Conservation (phyloP, 1,140 invertebrate genomes). For the Popillia japonica region DNA sequence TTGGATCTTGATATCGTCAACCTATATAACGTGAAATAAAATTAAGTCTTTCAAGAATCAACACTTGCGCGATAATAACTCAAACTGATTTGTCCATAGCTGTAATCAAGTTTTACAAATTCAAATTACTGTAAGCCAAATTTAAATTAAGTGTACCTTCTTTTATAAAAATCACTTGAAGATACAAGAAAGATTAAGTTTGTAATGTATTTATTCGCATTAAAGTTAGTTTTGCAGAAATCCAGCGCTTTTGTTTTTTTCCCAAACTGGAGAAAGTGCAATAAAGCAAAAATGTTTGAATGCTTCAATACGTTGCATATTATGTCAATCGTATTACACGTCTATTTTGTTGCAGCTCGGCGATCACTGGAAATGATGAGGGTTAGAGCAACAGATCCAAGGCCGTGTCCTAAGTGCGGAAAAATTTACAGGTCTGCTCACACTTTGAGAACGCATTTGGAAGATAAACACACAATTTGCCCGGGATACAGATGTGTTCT, state of each 20-base stretch:
- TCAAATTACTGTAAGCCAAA: no score
- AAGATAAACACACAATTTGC: slow-evolving; percentile 92
- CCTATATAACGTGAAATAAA: no score
- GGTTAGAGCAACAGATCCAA: slow-evolving; percentile 87
- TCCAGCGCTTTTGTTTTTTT: neutral
- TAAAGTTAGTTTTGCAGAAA: slow-evolving; percentile 34
- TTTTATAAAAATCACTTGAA: neutral
- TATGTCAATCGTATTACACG: neutral
- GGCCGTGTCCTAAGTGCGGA: slow-evolving; percentile 90
- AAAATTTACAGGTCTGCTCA: slow-evolving; percentile 93
- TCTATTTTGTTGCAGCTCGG: slow-evolving; percentile 66
- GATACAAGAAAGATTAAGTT: neutral
- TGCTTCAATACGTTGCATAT: neutral
- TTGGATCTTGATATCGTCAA: no score
- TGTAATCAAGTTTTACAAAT: no score
- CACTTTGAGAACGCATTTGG: slow-evolving; percentile 87
- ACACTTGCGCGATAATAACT: no score
- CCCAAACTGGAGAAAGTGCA: neutral
- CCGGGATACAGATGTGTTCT: slow-evolving; percentile 90
- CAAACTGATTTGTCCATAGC: no score
- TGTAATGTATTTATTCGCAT: slow-evolving; percentile 28
- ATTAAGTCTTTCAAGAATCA: no score
- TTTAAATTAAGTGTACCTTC: neutral
- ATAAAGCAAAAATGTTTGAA: no score
- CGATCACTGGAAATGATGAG: slow-evolving; percentile 83